Conservation (phyloP, 2,888 invertebrate species). For the Trichopoda pennipes region DNA sequence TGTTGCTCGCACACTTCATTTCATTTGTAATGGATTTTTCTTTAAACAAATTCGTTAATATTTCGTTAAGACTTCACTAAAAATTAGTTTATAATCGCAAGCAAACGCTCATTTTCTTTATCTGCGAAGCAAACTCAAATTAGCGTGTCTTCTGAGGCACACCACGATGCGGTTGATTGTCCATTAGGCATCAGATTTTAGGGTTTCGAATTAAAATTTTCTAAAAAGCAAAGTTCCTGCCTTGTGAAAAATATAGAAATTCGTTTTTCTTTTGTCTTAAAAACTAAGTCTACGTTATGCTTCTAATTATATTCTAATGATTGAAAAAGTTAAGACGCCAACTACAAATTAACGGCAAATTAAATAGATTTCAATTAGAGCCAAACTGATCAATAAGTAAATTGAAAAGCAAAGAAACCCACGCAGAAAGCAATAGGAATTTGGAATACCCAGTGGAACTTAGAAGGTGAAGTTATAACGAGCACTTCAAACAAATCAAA, state of each 20-base stretch:
- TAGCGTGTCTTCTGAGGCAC: neutral
- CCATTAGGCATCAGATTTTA: neutral
- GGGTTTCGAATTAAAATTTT: neutral
- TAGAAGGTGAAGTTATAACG: too few relatives aligned
- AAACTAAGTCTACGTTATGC: neutral
- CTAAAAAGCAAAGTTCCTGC: neutral
- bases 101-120: neutral
- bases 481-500: too few relatives aligned
- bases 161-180: neutral
- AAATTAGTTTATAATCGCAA: neutral
- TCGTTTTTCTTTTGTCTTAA: neutral
- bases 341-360: too few relatives aligned
- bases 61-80: conserved; percentile 29
- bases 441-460: too few relatives aligned
- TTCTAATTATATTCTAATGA: too few relatives aligned
- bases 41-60: conserved; percentile 57
- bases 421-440: too few relatives aligned
- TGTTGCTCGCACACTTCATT: conserved; percentile 64
- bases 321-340: too few relatives aligned
- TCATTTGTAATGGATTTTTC: conserved; percentile 44
- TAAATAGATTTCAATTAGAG: too few relatives aligned
- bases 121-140: neutral
- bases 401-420: too few relatives aligned
- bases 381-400: too few relatives aligned
- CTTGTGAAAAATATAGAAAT: neutral